Evolutionary conservation across 2,113 vertebrate species (phyloP), one percentile per base, ranked within the genome.

Genomic region (Callipepla californica): DNA sequence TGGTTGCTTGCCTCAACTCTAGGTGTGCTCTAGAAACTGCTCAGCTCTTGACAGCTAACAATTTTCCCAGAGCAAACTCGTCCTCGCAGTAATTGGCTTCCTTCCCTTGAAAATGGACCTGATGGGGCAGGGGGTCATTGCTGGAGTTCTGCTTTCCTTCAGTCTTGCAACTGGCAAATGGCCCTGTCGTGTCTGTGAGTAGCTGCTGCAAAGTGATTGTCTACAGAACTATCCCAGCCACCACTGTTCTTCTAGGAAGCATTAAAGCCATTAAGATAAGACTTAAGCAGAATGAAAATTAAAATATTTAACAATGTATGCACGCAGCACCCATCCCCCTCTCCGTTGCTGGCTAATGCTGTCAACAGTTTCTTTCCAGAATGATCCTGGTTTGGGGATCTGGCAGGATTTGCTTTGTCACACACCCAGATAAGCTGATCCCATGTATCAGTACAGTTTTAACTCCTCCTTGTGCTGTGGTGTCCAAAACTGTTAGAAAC

Each of bases 61-160:
- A 9, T 32, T 30, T 80, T 80, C 25, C n/a, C 11, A 82, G 74
- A 87, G 26, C 36, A 80, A 32, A 50, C 47, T 66, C 21, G 21
- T 81, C 34, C 44, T 92, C 28, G 34, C 12, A 19, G 75, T 87
- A 85, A 92, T 28, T 94, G 89, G n/a, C 48, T 85, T 53, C n/a
- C 59, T 95, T 58, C 32, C 9, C 0, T n/a, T 67, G 44, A 74
- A 83, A 92, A 82, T 34, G 30, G 14, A 5, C 34, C 51, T 75
- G 44, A 19, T 30, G 11, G 25, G 13, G 30, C 68, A 86, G 30
- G 85, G 30, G 42, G 76, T 91, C 79, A 50, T 67, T 3, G 2
- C 75, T 59, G 78, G 59, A 68, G 74, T 62, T 8, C 26, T 36
- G 47, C n/a, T 81, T 86, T n/a, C 7, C n/a, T 68, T 72, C 67